These are phyloP conservation scores for Syngnathus scovelli DNA, from an alignment of 2,113 vertebrate genomes.

Conservation along the genomic window DNA sequence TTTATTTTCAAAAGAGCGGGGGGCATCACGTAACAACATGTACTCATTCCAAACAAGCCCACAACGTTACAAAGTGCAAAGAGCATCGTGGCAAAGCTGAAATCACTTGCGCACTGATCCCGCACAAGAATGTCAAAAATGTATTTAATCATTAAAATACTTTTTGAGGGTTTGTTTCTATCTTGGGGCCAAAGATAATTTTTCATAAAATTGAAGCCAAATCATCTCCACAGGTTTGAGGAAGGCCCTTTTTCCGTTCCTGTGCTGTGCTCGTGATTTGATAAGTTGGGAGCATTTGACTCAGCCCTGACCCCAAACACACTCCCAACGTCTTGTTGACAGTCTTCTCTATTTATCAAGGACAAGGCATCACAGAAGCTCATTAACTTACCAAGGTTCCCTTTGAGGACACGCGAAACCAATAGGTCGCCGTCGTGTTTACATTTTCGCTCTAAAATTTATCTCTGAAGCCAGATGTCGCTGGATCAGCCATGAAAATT, in stretches of 20 bases:
- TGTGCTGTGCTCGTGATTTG: no score
- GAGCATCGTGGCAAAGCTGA: conserved; percentile 50
- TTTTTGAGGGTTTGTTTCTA: conserved; percentile 20
- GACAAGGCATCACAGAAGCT: conserved; percentile 28
- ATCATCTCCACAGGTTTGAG: conserved; percentile 36
- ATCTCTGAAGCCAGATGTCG: conserved; percentile 66
- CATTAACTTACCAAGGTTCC: conserved; percentile 41
- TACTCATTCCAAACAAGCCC: conserved; percentile 39
- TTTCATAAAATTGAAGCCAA: conserved; percentile 62
- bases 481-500: conserved; percentile 65
- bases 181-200: conserved; percentile 56
- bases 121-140: conserved; percentile 53
- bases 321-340: background rate
- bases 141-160: conserved; percentile 63
- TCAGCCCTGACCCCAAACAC: background rate
- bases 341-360: background rate
- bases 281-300: background rate
- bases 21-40: conserved; percentile 22
- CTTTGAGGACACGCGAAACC: conserved; percentile 33
- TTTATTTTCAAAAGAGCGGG: conserved; percentile 19
- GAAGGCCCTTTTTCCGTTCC: background rate
- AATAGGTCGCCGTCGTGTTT: conserved; percentile 52
- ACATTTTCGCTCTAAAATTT: conserved; percentile 61
- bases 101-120: conserved; percentile 59
- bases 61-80: conserved; percentile 51